Conservation (phyloP, 2,797 vertebrate genomes). For the Hydrolagus colliei region DNA sequence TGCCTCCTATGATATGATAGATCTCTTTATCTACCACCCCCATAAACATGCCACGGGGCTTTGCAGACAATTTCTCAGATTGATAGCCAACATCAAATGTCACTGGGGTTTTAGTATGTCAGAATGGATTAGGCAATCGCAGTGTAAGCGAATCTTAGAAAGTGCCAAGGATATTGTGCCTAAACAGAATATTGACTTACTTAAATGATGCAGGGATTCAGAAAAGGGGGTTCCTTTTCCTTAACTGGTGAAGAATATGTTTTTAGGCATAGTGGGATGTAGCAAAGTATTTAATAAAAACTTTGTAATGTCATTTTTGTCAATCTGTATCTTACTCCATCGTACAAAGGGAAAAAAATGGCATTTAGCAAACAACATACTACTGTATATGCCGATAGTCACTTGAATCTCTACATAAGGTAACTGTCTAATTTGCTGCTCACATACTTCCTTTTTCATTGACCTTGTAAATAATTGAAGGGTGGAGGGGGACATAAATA, state of each 20-base stretch:
- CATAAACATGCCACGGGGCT: not conserved
- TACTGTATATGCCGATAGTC: not conserved
- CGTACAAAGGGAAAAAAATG: not conserved
- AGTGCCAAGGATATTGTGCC: not conserved
- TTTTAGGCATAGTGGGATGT: not conserved
- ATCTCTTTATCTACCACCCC: not conserved
- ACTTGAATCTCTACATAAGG: not conserved
- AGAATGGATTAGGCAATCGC: constrained; percentile 1
- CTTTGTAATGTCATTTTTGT: not conserved
- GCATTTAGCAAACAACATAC: not conserved
- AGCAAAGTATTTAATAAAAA: not conserved
- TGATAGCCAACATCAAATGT: not conserved
- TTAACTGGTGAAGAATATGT: not conserved
- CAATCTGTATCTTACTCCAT: not conserved
- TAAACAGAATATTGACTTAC: not conserved
- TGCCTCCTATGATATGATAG: not conserved
- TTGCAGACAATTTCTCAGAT: not conserved
- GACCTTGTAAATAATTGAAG: constrained; percentile 16
- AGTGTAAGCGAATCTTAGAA: not conserved
- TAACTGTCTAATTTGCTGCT: constrained; percentile 7
- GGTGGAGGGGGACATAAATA: not conserved
- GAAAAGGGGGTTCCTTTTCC: not conserved
- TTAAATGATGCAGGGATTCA: not conserved
- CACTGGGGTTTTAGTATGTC: constrained; percentile 14
- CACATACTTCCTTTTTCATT: not conserved